Base-by-base conservation (phyloP, 2,113 vertebrate genomes). In the Trichomycterus rosablanca region DNA sequence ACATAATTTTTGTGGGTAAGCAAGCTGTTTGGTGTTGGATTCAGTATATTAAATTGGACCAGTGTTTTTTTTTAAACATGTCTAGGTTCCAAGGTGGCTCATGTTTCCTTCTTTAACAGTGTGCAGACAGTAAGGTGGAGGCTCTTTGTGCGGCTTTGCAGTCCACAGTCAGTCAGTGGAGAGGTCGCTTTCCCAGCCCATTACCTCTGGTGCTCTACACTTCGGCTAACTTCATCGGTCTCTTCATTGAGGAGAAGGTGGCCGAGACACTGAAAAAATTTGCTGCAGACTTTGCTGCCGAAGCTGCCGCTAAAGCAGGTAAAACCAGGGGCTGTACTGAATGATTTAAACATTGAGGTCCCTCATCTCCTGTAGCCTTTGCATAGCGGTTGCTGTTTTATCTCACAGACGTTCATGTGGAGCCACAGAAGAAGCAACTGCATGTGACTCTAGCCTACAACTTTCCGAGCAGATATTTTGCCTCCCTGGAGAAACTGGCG, bases 401-500 rank as follows among this genome's bases (percentile, higher is more conserved):
- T 63, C 2, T 67, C 1, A 30, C 79, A 98, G 96, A 98, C 67
- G 93, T 91, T 1, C 92, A 87, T 0, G 91, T 98, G 63, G 96
- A 99, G 63, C 92, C 92, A 14, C 95, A 99, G 70, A 97, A 93
- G 87, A 98, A 97, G 82, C 96, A 99, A 74, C 90, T 99, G 23
- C 96, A 98, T 0, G 91, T 99, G 49, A 99, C 96, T 0, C 78
- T 98, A 80, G 95, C 96, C 1, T 99, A 98, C 81, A 93, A 98
- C 80, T 99, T 99, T 83, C 94, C 95, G 76, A 75, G 84, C 70
- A 89, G 85, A 80, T 92, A 97, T 78, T 84, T 95, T 59, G 82
- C 90, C 32, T 79, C 87, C 0, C 74, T 97, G 67, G 95, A 99
- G 80, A 97, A 97, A 75, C 73, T 98, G 10, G 92, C 95, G 0